Conservation (phyloP, 2,888 invertebrate species). For the Aphodius sticticus region DNA sequence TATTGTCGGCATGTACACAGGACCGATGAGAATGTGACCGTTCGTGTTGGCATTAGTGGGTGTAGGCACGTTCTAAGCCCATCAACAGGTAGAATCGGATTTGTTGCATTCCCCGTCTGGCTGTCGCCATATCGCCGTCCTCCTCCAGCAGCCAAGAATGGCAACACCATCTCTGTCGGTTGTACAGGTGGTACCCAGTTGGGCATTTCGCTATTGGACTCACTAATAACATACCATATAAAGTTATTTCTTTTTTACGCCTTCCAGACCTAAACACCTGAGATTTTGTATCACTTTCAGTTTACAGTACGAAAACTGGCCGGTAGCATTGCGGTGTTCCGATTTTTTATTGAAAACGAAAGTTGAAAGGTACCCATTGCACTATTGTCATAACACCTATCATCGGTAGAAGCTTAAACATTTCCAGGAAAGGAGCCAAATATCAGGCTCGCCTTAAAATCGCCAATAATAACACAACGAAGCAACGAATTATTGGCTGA, state of each 20-base stretch:
- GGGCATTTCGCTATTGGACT: conserved; percentile 48
- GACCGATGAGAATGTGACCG: conserved; percentile 33
- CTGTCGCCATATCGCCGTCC: conserved; percentile 56
- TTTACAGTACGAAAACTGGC: conserved; percentile 42
- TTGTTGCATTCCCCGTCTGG: conserved; percentile 60
- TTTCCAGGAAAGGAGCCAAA: conserved; percentile 17
- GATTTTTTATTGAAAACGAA: conserved; percentile 31
- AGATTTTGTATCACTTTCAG: conserved; percentile 48
- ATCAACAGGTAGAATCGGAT: conserved; percentile 58
- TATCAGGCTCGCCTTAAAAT: conserved; percentile 4
- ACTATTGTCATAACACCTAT: conserved; percentile 45
- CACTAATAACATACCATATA: conserved; percentile 56
- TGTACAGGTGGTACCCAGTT: conserved; percentile 52
- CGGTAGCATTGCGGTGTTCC: conserved; percentile 9
- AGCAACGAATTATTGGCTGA: neutral
- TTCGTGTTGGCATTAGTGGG: conserved; percentile 31
- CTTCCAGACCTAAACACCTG: conserved; percentile 55
- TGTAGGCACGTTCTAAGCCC: conserved; percentile 35
- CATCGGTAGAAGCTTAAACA: conserved; percentile 30
- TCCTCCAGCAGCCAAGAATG: conserved; percentile 43
- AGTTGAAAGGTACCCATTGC: conserved; percentile 43
- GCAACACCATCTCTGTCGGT: conserved; percentile 41
- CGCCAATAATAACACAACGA: conserved; percentile 11
- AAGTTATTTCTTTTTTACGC: conserved; percentile 58
- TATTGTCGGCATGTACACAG: neutral